Conservation (phyloP, 1,140 invertebrate genomes). For the Colletes gigas region DNA sequence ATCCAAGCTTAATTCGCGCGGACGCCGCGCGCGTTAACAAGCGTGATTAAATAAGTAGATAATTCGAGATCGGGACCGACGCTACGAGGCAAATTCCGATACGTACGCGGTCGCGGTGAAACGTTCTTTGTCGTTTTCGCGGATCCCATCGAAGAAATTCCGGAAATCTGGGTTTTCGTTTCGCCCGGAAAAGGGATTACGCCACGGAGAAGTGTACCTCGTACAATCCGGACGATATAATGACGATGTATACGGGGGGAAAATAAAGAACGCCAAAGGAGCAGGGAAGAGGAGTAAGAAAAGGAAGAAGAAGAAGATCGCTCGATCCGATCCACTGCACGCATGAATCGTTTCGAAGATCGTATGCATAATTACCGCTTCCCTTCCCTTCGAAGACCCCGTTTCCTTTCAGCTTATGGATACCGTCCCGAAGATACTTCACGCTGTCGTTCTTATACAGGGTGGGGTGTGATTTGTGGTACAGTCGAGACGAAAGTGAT, state of each 20-base stretch:
- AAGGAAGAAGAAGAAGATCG: slow-evolving; percentile 22
- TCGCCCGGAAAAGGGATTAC: neutral
- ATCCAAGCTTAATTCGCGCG: slow-evolving; percentile 14
- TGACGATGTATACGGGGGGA: slow-evolving; percentile 4
- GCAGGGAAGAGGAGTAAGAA: neutral
- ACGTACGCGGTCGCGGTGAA: neutral
- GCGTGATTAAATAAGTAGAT: slow-evolving; percentile 17
- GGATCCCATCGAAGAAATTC: neutral
- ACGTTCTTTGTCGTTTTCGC: neutral
- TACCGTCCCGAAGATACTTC: neutral
- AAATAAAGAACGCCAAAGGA: too few relatives aligned
- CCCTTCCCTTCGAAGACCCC: neutral
- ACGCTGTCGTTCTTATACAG: neutral
- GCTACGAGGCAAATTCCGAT: neutral
- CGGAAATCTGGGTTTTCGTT: slow-evolving; percentile 2
- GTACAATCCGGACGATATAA: slow-evolving; percentile 28
- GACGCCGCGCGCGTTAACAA: neutral
- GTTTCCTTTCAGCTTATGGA: slow-evolving; percentile 19
- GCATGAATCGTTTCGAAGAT: slow-evolving; percentile 58
- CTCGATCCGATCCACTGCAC: slow-evolving; percentile 48
- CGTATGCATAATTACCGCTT: slow-evolving; percentile 53
- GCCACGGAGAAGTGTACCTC: neutral
- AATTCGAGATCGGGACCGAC: neutral
- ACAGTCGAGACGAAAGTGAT: neutral
- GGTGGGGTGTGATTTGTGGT: slow-evolving; percentile 2